These are phyloP conservation scores for Mellilla xanthometata DNA, from an alignment of 2,888 invertebrate genomes.

Conservation along the genomic window DNA sequence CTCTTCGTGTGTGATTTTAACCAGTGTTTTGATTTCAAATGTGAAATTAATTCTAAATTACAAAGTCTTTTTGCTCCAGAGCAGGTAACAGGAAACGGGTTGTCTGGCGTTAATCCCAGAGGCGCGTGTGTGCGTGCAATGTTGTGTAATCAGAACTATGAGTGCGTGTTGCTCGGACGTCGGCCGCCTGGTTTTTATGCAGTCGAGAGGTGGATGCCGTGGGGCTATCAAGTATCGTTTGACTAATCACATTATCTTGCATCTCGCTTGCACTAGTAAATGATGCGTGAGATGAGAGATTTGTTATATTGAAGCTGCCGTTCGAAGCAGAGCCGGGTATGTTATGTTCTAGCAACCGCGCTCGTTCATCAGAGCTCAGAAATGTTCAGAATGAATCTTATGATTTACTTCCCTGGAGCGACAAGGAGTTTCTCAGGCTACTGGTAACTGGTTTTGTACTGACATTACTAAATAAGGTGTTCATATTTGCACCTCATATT, in stretches of 20 bases:
- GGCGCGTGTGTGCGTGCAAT: conserved; percentile 52
- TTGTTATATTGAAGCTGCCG: conserved; percentile 43
- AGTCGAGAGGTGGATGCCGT: conserved; percentile 50
- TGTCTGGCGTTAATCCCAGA: conserved; percentile 72
- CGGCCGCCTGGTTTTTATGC: conserved; percentile 67
- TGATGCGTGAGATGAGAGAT: conserved; percentile 47
- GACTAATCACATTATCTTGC: conserved; percentile 53
- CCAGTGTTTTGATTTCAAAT: conserved; percentile 56
- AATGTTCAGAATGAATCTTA: conserved; percentile 69
- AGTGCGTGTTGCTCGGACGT: conserved; percentile 55
- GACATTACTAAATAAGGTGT: conserved; percentile 69
- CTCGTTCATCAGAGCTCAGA: conserved; percentile 59
- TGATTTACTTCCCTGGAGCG: conserved; percentile 66
- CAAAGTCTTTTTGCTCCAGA: conserved; percentile 69
- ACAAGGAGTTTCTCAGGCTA: conserved; percentile 72
- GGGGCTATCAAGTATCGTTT: conserved; percentile 58
- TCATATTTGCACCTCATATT: conserved; percentile 70
- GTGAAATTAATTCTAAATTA: conserved; percentile 76
- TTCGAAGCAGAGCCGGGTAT: conserved; percentile 45
- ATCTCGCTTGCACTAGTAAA: conserved; percentile 49
- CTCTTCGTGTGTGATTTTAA: conserved; percentile 32
- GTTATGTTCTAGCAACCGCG: conserved; percentile 44
- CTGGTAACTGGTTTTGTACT: conserved; percentile 69
- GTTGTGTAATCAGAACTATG: conserved; percentile 61
- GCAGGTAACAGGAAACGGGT: conserved; percentile 81